Conservation (phyloP, 1,140 invertebrate species). For the Drosophila bifasciata region DNA sequence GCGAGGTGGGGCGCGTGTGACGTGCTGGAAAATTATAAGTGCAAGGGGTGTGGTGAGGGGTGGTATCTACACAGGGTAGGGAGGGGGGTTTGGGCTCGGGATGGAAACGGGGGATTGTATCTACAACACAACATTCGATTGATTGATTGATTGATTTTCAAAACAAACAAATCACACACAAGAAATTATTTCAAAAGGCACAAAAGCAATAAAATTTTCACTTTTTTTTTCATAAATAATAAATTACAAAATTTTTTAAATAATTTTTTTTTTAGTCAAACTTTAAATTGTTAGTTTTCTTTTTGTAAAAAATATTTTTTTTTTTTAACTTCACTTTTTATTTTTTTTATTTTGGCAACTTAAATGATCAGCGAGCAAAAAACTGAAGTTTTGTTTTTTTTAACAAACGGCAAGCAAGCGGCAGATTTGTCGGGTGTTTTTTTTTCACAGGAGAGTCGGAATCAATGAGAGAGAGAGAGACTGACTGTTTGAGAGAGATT, state of each 20-base stretch:
- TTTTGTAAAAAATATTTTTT: too few relatives aligned
- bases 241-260: constrained; percentile 14
- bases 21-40: constrained; percentile 57
- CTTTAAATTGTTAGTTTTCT: too few relatives aligned
- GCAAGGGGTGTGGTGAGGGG: constrained; percentile 41
- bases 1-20: constrained; percentile 36
- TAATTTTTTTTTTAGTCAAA: constrained; percentile 25
- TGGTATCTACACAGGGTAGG: constrained; percentile 35
- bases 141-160: constrained; percentile 35
- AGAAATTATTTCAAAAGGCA: constrained; percentile 41
- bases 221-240: neutral
- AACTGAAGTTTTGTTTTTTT: constrained; percentile 34
- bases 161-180: constrained; percentile 75
- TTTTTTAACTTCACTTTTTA: constrained; percentile 21
- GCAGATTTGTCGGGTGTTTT: constrained; percentile 64
- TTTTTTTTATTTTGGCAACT: constrained; percentile 60
- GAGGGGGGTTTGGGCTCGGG: neutral
- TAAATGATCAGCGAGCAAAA: constrained; percentile 70
- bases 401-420: constrained; percentile 71
- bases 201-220: constrained; percentile 37
- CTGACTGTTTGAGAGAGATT: constrained; percentile 33
- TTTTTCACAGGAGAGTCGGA: constrained; percentile 41
- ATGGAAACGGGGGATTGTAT: constrained; percentile 4
- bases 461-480: constrained; percentile 14
- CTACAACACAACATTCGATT: constrained; percentile 55